These are phyloP conservation scores for Cynopterus sphinx DNA, from an alignment of 2,797 vertebrate species.

Conservation along the genomic window DNA sequence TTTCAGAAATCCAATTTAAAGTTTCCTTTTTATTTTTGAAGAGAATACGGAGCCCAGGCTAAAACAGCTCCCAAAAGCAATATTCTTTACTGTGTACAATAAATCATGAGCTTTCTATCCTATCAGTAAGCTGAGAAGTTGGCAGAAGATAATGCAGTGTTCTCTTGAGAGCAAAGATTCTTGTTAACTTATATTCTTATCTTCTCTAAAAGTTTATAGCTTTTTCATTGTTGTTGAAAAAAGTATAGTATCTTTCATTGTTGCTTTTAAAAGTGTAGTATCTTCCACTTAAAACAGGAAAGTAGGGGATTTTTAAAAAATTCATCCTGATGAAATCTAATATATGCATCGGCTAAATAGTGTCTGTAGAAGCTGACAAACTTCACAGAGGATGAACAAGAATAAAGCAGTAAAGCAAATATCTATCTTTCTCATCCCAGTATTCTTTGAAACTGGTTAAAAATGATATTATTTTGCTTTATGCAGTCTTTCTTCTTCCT, in stretches of 20 bases:
- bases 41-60: conserved; percentile 55
- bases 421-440: background rate
- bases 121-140: conserved; percentile 57
- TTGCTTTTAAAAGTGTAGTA: conserved; percentile 64
- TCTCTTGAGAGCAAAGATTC: conserved; percentile 53
- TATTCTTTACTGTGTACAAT: conserved; percentile 52
- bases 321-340: conserved; percentile 76
- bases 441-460: background rate
- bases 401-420: conserved; percentile 67
- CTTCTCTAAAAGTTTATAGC: conserved; percentile 64
- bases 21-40: conserved; percentile 58
- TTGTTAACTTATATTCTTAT: conserved; percentile 68
- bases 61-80: conserved; percentile 59
- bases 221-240: conserved; percentile 41
- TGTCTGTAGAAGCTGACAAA: conserved; percentile 54
- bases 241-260: no score
- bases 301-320: background rate
- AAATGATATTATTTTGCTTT: background rate
- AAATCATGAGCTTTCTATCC: conserved; percentile 70
- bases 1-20: conserved; percentile 69
- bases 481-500: background rate
- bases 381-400: conserved; percentile 68
- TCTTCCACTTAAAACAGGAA: conserved; percentile 64
- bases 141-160: conserved; percentile 34
- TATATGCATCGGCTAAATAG: conserved; percentile 54